A percentile compares a stretch with the other conserved stretches of the same genome.
Conservation (phyloP, 2,113 vertebrate genomes). For the Scomber colias region DNA sequence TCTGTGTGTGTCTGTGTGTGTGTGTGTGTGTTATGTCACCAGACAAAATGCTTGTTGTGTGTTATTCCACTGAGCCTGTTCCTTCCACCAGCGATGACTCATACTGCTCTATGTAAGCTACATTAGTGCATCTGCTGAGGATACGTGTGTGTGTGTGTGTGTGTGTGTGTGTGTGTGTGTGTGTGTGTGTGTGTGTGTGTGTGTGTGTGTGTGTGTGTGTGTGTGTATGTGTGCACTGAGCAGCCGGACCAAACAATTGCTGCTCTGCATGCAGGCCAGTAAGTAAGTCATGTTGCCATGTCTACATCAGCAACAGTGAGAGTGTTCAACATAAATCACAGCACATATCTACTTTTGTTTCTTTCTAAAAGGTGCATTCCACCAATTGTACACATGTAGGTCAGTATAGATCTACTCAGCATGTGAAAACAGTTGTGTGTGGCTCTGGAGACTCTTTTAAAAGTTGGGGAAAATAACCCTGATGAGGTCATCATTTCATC, state of each 20-base stretch:
- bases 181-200: background rate
- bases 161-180: background rate
- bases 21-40: slow-evolving; percentile 38
- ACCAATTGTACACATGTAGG: background rate
- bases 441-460: too few relatives aligned
- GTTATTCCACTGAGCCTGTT: slow-evolving; percentile 16
- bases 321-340: background rate
- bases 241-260: background rate
- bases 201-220: background rate
- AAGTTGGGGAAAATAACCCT: too few relatives aligned
- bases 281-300: background rate
- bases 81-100: slow-evolving; percentile 60
- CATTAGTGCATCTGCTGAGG: slow-evolving; percentile 17
- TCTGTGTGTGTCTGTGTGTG: slow-evolving; percentile 31
- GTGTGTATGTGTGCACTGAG: background rate
- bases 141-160: background rate
- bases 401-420: background rate
- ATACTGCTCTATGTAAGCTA: slow-evolving; percentile 5
- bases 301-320: background rate
- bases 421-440: too few relatives aligned
- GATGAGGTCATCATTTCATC: too few relatives aligned
- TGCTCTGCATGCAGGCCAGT: background rate
- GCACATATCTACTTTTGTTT: background rate
- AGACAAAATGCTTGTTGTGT: slow-evolving; percentile 47
- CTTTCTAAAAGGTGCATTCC: background rate